phyloP scores from a whole-genome alignment of 1,140 invertebrate genomes.

The Charaxes varanes region DNA sequence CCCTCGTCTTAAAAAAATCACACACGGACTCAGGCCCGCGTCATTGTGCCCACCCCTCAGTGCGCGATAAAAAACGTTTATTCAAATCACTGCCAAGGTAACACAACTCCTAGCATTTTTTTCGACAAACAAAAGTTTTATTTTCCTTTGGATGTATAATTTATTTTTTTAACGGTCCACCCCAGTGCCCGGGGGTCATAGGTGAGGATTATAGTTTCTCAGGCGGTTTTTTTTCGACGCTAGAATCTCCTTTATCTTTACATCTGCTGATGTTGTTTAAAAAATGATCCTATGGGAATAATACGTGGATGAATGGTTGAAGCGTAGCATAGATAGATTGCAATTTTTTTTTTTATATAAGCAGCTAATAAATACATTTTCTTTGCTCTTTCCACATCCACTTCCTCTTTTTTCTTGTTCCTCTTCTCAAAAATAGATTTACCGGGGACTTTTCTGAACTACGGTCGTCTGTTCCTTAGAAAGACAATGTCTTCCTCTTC shows the following conservation, averaged over 20 bases:
- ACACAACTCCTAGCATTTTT: constrained; percentile 54
- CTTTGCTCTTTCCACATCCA: too few relatives aligned
- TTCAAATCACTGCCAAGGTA: constrained; percentile 63
- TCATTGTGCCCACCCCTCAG: constrained; percentile 55
- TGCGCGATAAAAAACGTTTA: constrained; percentile 42
- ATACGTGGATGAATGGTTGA: too few relatives aligned
- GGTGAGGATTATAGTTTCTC: constrained; percentile 56
- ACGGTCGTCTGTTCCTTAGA: too few relatives aligned
- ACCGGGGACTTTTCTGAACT: too few relatives aligned
- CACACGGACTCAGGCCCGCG: constrained; percentile 34
- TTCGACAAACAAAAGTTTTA: constrained; percentile 50
- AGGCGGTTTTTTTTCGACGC: constrained; percentile 24
- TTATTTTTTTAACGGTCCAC: constrained; percentile 63
- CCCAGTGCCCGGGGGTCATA: constrained; percentile 60
- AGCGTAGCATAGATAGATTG: too few relatives aligned
- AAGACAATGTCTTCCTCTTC: too few relatives aligned
- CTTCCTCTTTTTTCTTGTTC: too few relatives aligned
- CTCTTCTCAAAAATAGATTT: too few relatives aligned
- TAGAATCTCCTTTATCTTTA: constrained; percentile 9
- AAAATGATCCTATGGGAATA: too few relatives aligned
- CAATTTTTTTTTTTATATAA: neutral
- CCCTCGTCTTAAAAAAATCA: constrained; percentile 58
- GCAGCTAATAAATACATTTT: too few relatives aligned
- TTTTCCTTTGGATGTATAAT: constrained; percentile 55
- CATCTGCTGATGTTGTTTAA: constrained; percentile 7